These are phyloP conservation scores for Piprites chloris DNA, from an alignment of 2,113 vertebrate species.

Conservation along the genomic window DNA sequence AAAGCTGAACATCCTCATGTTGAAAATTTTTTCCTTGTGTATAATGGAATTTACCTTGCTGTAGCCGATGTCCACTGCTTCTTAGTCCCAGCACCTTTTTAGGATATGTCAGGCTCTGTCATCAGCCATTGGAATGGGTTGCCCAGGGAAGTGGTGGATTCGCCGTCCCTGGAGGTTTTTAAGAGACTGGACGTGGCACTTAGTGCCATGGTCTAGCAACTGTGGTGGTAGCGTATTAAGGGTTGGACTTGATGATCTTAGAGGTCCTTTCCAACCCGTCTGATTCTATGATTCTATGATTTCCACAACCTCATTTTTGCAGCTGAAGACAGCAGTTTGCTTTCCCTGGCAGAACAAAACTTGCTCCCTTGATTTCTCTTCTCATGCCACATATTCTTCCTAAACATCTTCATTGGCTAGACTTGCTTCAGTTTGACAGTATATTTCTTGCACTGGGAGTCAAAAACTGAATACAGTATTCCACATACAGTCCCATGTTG, in stretches of 20 bases:
- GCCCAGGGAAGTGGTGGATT: too few relatives aligned
- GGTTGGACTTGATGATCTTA: too few relatives aligned
- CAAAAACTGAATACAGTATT: not conserved
- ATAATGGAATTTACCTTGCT: not conserved
- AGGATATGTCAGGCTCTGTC: not conserved
- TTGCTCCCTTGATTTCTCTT: not conserved
- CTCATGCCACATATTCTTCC: not conserved
- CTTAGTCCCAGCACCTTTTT: not conserved
- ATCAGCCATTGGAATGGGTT: too few relatives aligned
- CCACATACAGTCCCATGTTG: too few relatives aligned
- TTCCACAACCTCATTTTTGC: not conserved
- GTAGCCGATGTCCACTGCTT: not conserved
- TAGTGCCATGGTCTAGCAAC: too few relatives aligned
- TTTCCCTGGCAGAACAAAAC: not conserved
- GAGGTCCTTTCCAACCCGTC: too few relatives aligned
- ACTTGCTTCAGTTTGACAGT: not conserved
- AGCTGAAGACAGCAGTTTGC: not conserved
- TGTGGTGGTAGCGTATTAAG: too few relatives aligned
- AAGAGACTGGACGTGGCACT: too few relatives aligned
- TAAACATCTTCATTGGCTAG: not conserved
- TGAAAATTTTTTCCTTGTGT: not conserved
- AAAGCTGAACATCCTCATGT: accelerated
- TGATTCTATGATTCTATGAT: too few relatives aligned
- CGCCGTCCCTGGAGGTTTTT: too few relatives aligned
- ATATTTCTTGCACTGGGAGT: not conserved